Evolutionary conservation across 2,113 vertebrate genomes (phyloP).

Genomic region (Myrmophylax atrothorax): DNA sequence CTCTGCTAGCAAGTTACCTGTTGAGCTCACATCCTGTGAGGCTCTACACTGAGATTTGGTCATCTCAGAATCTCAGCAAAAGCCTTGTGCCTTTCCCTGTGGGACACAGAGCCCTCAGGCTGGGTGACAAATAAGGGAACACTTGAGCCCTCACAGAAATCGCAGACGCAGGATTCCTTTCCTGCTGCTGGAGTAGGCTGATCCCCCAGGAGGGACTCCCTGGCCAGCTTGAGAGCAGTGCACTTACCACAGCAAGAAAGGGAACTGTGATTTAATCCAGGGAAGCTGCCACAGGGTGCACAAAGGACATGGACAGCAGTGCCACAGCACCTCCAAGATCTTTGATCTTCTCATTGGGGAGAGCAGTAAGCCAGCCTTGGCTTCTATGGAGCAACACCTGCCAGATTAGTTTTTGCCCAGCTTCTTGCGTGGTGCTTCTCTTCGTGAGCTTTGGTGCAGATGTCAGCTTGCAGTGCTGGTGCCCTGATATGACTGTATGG

Average conservation of each 20-base stretch:
- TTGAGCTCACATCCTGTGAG: not conserved
- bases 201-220: not conserved
- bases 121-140: not conserved
- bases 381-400: not conserved
- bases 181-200: not conserved
- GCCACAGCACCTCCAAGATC: not conserved
- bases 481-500: too few relatives aligned
- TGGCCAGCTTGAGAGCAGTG: not conserved
- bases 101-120: not conserved
- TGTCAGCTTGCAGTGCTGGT: not conserved
- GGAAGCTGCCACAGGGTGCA: not conserved
- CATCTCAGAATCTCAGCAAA: not conserved
- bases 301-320: not conserved
- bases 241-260: accelerated
- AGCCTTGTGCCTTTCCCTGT: not conserved
- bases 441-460: not conserved
- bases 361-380: not conserved
- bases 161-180: accelerated
- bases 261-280: not conserved
- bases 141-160: not conserved
- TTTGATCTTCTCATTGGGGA: not conserved
- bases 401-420: not conserved
- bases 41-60: not conserved
- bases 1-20: not conserved
- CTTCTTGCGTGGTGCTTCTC: not conserved